These are phyloP conservation scores for Gopherus evgoodei DNA, from an alignment of 2,113 vertebrate species.

Conservation along the genomic window DNA sequence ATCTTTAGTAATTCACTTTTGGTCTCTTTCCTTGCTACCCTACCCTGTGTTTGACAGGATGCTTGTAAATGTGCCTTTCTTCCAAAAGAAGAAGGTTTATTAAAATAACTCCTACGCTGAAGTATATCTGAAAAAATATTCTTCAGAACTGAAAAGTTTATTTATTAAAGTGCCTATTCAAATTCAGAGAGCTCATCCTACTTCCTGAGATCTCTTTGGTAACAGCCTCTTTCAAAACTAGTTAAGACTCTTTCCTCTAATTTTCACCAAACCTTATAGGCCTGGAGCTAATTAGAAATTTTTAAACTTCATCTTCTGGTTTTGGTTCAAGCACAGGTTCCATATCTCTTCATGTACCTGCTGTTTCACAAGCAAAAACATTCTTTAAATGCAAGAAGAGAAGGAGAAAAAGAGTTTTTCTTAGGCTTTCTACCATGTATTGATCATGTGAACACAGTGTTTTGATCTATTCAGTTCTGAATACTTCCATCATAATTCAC, in stretches of 20 bases:
- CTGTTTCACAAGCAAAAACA: not conserved
- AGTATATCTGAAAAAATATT: not conserved
- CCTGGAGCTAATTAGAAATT: not conserved
- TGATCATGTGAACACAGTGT: not conserved
- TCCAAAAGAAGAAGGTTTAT: not conserved
- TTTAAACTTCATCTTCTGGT: not conserved
- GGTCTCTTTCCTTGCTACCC: accelerated
- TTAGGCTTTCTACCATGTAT: not conserved
- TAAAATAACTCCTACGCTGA: not conserved
- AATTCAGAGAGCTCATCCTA: not conserved
- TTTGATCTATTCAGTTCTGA: not conserved
- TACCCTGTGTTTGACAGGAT: not conserved
- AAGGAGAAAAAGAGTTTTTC: not conserved
- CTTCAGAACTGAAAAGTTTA: not conserved
- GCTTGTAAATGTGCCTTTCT: not conserved
- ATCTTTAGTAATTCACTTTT: not conserved
- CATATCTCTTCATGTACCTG: not conserved
- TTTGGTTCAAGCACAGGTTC: not conserved
- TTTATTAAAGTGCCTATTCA: not conserved
- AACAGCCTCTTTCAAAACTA: not conserved
- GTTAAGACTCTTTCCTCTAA: not conserved
- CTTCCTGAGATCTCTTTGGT: not conserved
- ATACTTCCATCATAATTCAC: not conserved
- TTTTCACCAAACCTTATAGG: not conserved
- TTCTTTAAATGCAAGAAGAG: not conserved